Evolutionary conservation across 2,797 vertebrate species (phyloP).

Genomic region (Lepus townsendii): DNA sequence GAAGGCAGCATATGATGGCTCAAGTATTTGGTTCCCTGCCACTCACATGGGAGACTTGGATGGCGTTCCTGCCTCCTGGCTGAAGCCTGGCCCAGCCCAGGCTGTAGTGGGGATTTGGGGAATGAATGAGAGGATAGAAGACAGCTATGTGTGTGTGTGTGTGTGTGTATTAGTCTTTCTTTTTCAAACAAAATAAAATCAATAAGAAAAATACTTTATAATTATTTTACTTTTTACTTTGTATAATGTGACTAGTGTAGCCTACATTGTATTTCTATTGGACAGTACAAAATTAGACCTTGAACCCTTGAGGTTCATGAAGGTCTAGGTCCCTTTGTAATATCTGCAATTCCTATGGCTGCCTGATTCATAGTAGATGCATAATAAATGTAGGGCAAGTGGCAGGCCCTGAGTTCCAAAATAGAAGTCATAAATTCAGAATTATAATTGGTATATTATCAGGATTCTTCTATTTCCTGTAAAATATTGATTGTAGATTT

Average conservation of each 20-base stretch:
- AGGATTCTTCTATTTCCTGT: conserved; percentile 9
- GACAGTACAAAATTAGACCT: neutral
- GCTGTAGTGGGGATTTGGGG: too few relatives aligned
- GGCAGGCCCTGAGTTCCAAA: neutral
- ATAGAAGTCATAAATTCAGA: neutral
- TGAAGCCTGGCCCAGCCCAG: too few relatives aligned
- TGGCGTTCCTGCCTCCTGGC: too few relatives aligned
- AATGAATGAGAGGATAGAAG: too few relatives aligned
- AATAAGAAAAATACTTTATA: neutral
- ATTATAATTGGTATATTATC: neutral
- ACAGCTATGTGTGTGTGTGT: too few relatives aligned
- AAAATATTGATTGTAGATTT: conserved; percentile 1
- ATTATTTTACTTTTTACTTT: conserved; percentile 43
- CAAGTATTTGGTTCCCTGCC: too few relatives aligned
- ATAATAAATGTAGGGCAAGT: neutral
- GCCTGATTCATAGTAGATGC: neutral
- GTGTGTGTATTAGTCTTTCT: too few relatives aligned
- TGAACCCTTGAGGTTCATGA: neutral
- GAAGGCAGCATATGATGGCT: too few relatives aligned
- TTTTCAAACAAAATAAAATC: too few relatives aligned
- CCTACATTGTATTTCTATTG: neutral
- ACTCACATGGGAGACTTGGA: too few relatives aligned
- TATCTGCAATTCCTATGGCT: neutral
- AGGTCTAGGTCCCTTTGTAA: neutral
- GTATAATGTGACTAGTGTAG: neutral